Conservation (phyloP, 2,113 vertebrate genomes). For the Pachyramphus minor region DNA sequence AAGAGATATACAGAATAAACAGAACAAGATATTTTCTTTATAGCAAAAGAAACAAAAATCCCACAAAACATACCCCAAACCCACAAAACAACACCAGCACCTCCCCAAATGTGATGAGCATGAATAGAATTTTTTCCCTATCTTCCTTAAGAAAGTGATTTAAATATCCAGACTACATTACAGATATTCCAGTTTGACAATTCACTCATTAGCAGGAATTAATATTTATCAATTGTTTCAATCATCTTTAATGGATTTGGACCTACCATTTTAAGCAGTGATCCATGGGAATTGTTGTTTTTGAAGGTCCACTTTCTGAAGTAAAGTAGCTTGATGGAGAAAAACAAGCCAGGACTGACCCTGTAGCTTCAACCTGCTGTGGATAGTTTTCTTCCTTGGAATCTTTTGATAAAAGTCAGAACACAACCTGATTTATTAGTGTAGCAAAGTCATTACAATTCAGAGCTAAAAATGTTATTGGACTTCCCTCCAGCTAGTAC, state of each 20-base stretch:
- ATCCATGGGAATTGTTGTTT: neutral
- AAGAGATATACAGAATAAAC: neutral
- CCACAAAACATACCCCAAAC: neutral
- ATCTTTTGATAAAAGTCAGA: constrained; percentile 67
- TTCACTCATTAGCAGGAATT: neutral
- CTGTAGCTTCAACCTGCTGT: constrained; percentile 1
- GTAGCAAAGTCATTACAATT: constrained; percentile 64
- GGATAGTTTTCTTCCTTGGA: constrained; percentile 47
- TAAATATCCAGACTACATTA: neutral
- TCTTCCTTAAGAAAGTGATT: neutral
- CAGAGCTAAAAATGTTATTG: constrained; percentile 66
- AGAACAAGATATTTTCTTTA: neutral
- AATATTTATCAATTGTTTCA: neutral
- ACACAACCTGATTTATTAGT: constrained; percentile 70
- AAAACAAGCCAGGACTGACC: neutral
- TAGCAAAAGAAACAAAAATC: neutral
- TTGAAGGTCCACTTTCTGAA: neutral
- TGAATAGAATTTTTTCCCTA: neutral
- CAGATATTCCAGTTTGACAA: neutral
- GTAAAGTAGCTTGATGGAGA: neutral
- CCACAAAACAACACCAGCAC: neutral
- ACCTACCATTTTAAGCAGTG: constrained; percentile 50
- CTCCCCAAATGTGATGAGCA: neutral
- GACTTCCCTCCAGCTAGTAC: constrained; percentile 66
- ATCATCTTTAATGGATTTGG: neutral